A percentile compares a stretch with the other conserved stretches of the same genome.
phyloP scores from a whole-genome alignment of 2,797 vertebrate genomes.

The Sebastes jordani region DNA sequence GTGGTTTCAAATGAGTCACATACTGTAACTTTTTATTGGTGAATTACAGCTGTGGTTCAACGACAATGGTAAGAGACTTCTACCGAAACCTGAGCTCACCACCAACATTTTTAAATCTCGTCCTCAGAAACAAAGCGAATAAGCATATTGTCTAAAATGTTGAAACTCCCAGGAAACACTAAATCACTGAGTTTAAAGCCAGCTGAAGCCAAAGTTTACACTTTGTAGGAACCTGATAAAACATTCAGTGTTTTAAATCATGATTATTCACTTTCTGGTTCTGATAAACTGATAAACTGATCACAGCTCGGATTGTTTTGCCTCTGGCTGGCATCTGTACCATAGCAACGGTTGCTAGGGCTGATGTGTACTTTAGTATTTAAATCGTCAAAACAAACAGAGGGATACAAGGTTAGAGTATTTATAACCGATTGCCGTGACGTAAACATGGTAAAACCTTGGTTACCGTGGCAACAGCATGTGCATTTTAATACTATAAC shows the following conservation, averaged over 20 bases:
- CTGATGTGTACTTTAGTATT: conserved; percentile 5
- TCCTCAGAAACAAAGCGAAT: neutral
- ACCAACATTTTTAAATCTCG: neutral
- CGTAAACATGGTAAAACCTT: neutral
- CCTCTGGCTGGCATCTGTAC: neutral
- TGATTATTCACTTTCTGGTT: neutral
- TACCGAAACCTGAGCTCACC: neutral
- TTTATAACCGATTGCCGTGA: neutral
- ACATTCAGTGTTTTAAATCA: neutral
- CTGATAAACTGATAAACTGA: neutral
- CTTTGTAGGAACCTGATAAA: neutral
- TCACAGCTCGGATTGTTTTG: neutral
- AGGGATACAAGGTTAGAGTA: neutral
- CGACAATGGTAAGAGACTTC: neutral
- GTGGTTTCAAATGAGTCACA: neutral
- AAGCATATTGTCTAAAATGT: neutral
- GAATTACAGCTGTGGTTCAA: neutral
- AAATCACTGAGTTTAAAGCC: neutral
- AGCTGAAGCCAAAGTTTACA: neutral
- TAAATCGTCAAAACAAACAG: neutral
- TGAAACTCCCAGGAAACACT: neutral
- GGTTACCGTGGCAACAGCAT: neutral
- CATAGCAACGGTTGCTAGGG: conserved; percentile 2
- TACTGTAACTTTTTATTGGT: neutral
- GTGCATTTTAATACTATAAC: neutral